Base-by-base conservation (phyloP, 2,113 vertebrate species). In the Atractosteus spatula region DNA sequence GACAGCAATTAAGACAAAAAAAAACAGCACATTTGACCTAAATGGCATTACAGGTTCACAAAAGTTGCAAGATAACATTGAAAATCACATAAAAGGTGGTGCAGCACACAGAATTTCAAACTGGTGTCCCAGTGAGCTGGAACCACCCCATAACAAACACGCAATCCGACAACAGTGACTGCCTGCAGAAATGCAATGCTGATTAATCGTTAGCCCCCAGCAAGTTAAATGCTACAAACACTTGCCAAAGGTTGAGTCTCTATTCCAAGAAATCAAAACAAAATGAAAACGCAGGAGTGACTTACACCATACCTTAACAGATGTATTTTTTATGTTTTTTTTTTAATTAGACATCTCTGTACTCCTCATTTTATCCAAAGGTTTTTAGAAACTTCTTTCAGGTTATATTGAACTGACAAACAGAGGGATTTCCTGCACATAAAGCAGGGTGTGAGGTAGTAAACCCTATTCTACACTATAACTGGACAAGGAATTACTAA, bases 351-450 rank as follows among this genome's bases (percentile, higher is more conserved):
- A n/a, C n/a, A 29, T 45, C 47, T 57, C 29, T 29, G 29, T 29
- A 29, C 29, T 59, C 62, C 63, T 57, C 59, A 67, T 64, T 51
- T 29, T 62, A 69, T 68, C 29, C 54, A 41, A 42, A 51, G 45
- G 47, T 12, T 41, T 41, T 29, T n/a, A 41, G 7, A 16, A 54
- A 45, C 44, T 55, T 11, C 51, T 29, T 10, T 41, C 17, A 55
- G 5, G 10, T 7, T 51, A 51, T 51, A 5, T 2, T 51, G 47
- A 51, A 1, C 64, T 47, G 42, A n/a, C 16, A 51, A 55, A 55
- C 16, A 68, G 54, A 68, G 10, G 45, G n/a, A 41, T n/a, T 41
- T 29, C 45, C 45, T 55, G 51, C 44, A n/a, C 10, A 8, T 55
- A 14, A 4, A 55, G 8, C 66, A 67, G 44, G 41, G 12, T 67